Percentiles rank a stretch among this genome's conserved stretches.
These are phyloP conservation scores for Psettodes erumei DNA, from an alignment of 2,113 vertebrate species.

Conservation along the genomic window DNA sequence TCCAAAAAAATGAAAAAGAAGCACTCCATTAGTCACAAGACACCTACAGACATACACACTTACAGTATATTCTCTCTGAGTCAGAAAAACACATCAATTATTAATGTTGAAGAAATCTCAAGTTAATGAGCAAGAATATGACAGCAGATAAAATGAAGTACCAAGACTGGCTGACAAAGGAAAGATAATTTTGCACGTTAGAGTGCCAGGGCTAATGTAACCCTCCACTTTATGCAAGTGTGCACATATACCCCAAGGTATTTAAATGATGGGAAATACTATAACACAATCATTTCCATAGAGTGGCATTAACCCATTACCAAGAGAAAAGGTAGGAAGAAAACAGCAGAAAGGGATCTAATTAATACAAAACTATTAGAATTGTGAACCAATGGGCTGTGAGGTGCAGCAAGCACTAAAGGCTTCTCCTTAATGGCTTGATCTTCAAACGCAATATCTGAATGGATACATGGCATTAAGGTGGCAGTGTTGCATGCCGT, in stretches of 20 bases:
- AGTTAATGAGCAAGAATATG: constrained; percentile 53
- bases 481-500: constrained; percentile 90
- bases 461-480: constrained; percentile 93
- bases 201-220: constrained; percentile 64
- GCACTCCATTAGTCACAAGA: constrained; percentile 56
- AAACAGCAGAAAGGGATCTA: constrained; percentile 77
- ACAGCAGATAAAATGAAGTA: constrained; percentile 59
- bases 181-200: constrained; percentile 60
- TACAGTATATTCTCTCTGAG: neutral
- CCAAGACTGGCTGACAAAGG: constrained; percentile 49
- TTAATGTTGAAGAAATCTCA: constrained; percentile 44
- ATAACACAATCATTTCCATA: constrained; percentile 81
- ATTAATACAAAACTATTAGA: constrained; percentile 91
- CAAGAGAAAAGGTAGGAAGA: constrained; percentile 46
- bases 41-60: constrained; percentile 27
- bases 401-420: constrained; percentile 83
- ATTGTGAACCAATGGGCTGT: constrained; percentile 93
- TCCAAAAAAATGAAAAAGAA: constrained; percentile 40
- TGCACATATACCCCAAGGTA: constrained; percentile 67
- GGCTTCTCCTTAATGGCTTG: constrained; percentile 90
- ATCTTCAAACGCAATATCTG: constrained; percentile 89
- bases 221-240: constrained; percentile 55
- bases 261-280: constrained; percentile 81
- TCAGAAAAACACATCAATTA: constrained; percentile 56
- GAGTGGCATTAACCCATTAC: constrained; percentile 70